Conservation (phyloP, 2,113 vertebrate genomes). For the Corydoras maculifer region DNA sequence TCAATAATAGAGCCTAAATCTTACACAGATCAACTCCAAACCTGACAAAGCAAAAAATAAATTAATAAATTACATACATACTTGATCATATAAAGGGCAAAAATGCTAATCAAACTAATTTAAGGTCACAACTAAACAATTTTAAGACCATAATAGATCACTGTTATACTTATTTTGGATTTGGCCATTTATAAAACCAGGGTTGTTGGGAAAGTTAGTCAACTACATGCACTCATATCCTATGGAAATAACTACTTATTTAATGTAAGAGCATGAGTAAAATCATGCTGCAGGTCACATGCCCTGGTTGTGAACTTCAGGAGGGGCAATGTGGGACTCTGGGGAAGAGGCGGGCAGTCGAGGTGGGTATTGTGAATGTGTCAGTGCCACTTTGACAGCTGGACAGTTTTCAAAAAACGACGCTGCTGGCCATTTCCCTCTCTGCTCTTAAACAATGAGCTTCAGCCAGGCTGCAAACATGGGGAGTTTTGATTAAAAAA, state of each 20-base stretch:
- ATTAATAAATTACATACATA: no score
- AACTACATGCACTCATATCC: background rate
- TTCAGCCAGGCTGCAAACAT: conserved; percentile 39
- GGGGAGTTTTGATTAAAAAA: conserved; percentile 68
- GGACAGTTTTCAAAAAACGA: conserved; percentile 71
- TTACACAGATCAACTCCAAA: no score
- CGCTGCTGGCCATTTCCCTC: conserved; percentile 62
- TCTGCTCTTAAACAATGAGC: conserved; percentile 60
- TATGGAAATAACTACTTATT: background rate
- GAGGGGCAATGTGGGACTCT: conserved; percentile 36
- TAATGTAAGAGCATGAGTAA: background rate
- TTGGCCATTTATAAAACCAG: no score
- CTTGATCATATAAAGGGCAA: no score
- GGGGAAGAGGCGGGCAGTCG: conserved; percentile 53
- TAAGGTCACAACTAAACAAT: no score
- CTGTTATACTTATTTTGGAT: no score
- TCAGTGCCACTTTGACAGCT: conserved; percentile 73
- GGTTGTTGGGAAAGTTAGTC: background rate
- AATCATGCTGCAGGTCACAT: conserved; percentile 29
- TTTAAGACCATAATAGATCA: no score
- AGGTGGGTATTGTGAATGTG: conserved; percentile 67
- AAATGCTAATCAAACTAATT: no score
- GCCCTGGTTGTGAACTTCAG: conserved; percentile 32
- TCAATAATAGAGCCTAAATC: no score
- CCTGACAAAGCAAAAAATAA: no score